Conservation (phyloP, 2,797 vertebrate genomes). For the Chiloscyllium punctatum region DNA sequence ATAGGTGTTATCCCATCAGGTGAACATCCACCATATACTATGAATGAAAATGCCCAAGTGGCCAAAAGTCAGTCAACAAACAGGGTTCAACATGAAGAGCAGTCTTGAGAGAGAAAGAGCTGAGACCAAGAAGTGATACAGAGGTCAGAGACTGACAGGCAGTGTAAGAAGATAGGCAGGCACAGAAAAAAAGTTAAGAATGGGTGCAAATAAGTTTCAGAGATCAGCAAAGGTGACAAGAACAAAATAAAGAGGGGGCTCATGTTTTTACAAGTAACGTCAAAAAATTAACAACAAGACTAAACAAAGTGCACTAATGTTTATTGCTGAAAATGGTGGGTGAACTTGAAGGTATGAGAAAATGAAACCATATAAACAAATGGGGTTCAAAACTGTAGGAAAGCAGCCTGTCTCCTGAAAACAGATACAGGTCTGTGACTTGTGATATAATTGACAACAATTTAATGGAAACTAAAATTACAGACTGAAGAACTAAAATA, state of each 20-base stretch:
- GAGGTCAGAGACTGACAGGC: constrained; percentile 19
- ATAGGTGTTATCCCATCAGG: neutral
- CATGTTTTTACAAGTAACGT: neutral
- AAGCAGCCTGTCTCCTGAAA: neutral
- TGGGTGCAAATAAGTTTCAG: no score
- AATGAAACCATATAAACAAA: neutral
- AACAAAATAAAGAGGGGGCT: neutral
- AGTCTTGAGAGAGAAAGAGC: neutral
- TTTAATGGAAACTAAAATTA: constrained; percentile 6
- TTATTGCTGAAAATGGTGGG: neutral
- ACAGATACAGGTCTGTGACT: neutral
- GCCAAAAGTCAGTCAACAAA: constrained; percentile 2
- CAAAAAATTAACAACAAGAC: neutral
- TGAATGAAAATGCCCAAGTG: constrained; percentile 26
- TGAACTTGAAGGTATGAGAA: neutral
- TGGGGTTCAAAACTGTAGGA: neutral
- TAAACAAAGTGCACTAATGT: neutral
- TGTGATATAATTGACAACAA: neutral
- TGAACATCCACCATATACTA: neutral
- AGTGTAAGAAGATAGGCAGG: neutral
- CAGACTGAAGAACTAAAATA: neutral
- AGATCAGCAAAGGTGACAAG: neutral
- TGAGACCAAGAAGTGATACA: neutral
- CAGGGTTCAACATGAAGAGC: constrained; percentile 9
- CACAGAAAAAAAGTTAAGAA: neutral